Percentiles rank a stretch among this genome's conserved stretches.
Evolutionary conservation across 2,888 invertebrate species (phyloP).

Genomic region (Ethmia dodecea): DNA sequence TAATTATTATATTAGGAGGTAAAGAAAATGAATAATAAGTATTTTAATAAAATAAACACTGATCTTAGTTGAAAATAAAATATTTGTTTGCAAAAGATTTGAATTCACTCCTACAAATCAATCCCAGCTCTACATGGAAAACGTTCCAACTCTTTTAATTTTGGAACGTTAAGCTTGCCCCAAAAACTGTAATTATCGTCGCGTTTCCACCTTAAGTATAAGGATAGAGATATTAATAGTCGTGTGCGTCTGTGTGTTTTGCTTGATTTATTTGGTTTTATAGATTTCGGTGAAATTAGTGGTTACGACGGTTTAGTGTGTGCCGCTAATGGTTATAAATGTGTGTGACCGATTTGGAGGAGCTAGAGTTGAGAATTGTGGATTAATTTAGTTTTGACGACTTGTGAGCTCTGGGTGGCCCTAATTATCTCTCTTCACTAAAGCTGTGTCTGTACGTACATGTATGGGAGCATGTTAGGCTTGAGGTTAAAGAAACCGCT

Average conservation of each 20-base stretch:
- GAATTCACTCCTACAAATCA: background rate
- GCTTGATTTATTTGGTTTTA: conserved; percentile 68
- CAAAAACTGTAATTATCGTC: conserved; percentile 68
- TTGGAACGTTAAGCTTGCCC: conserved; percentile 56
- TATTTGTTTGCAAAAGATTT: background rate
- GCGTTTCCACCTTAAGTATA: conserved; percentile 66
- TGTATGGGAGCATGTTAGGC: too few relatives aligned
- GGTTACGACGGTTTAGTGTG: conserved; percentile 56
- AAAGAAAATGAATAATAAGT: background rate
- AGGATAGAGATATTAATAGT: conserved; percentile 75
- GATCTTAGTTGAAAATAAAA: background rate
- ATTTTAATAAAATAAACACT: background rate
- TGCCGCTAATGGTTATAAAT: conserved; percentile 61
- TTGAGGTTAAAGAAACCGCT: too few relatives aligned
- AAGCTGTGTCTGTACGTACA: too few relatives aligned
- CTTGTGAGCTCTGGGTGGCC: too few relatives aligned
- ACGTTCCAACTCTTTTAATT: conserved; percentile 59
- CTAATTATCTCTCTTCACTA: too few relatives aligned
- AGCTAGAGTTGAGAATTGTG: too few relatives aligned
- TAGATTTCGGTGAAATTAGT: conserved; percentile 61
- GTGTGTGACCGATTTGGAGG: conserved; percentile 51
- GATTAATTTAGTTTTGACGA: too few relatives aligned
- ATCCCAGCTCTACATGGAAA: conserved; percentile 2
- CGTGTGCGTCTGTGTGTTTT: conserved; percentile 68
- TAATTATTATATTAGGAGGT: background rate